A percentile compares a stretch with the other conserved stretches of the same genome.
Conservation (phyloP, 1,140 invertebrate species). For the Drosophila carrolli region DNA sequence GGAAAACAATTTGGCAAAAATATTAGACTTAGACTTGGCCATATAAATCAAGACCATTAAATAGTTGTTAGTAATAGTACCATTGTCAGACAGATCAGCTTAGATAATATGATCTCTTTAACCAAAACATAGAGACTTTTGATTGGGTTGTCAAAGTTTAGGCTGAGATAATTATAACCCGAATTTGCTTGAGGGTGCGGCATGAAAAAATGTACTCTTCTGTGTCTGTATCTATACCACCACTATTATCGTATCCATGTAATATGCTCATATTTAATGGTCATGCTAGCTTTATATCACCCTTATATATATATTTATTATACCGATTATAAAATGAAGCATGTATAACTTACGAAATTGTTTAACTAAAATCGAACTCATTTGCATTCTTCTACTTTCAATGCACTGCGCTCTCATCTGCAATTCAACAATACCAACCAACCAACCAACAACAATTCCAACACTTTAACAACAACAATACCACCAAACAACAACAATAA, state of each 20-base stretch:
- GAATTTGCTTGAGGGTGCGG: conserved; percentile 42
- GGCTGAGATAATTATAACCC: neutral
- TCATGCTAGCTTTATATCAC: conserved; percentile 76
- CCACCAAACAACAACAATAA: conserved; percentile 37
- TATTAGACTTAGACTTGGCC: too few species aligned
- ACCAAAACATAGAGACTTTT: neutral
- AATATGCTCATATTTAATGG: conserved; percentile 50
- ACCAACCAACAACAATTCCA: conserved; percentile 48
- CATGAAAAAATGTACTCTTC: conserved; percentile 50
- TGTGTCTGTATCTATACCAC: conserved; percentile 39
- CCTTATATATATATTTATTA: conserved; percentile 23
- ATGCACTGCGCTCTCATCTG: conserved; percentile 72
- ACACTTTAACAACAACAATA: conserved; percentile 40
- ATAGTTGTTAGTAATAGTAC: too few species aligned
- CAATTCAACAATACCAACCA: conserved; percentile 49
- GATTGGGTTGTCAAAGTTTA: neutral
- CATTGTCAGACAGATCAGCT: too few species aligned
- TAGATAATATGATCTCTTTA: too few species aligned
- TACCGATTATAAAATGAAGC: conserved; percentile 39
- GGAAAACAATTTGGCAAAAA: too few species aligned
- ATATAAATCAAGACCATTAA: too few species aligned
- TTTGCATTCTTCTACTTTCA: conserved; percentile 79
- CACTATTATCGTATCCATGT: conserved; percentile 41
- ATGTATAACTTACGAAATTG: conserved; percentile 73
- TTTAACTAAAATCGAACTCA: conserved; percentile 87